A percentile compares a stretch with the other conserved stretches of the same genome.
Conservation (phyloP, 2,113 vertebrate species). For the Passerina amoena region DNA sequence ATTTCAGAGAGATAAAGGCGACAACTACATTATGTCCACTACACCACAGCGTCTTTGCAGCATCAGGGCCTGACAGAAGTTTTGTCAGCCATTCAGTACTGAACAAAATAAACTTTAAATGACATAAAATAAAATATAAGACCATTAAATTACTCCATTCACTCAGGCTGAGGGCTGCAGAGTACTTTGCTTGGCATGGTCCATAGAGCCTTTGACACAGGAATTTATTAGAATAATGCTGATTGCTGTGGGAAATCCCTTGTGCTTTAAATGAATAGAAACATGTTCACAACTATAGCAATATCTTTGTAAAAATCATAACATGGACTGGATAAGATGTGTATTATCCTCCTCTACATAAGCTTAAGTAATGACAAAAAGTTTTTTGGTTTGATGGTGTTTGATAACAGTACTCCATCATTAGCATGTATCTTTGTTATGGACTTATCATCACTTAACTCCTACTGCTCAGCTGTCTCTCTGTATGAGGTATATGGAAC, state of each 20-base stretch:
- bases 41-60: background rate
- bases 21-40: background rate
- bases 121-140: background rate
- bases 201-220: background rate
- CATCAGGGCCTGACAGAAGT: background rate
- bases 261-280: background rate
- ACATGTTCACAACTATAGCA: background rate
- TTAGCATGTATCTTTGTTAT: background rate
- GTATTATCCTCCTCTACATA: background rate
- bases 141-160: background rate
- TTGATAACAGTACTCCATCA: background rate
- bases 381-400: background rate
- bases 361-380: background rate
- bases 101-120: background rate
- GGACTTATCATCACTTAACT: background rate
- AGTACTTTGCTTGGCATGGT: background rate
- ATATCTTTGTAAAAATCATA: background rate
- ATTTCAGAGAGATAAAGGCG: background rate
- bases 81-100: background rate
- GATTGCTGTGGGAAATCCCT: background rate
- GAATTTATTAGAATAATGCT: background rate
- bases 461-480: constrained; percentile 23
- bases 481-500: background rate
- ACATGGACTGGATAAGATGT: background rate
- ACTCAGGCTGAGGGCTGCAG: background rate